Evolutionary conservation across 2,797 vertebrate species (phyloP), one percentile per base, ranked within the genome.

Genomic region (Pterois miles): DNA sequence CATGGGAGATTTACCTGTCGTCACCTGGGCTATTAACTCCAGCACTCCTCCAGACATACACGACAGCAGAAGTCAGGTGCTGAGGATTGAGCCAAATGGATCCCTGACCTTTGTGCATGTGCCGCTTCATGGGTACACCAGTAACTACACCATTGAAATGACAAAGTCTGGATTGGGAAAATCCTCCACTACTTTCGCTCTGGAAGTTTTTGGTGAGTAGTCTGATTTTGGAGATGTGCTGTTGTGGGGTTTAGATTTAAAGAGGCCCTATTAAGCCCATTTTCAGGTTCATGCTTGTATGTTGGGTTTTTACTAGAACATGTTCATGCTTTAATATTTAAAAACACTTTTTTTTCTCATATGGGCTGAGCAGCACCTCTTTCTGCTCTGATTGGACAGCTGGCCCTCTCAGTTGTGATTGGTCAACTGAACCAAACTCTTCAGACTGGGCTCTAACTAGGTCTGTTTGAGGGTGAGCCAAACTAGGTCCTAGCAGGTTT

Each of bases 151-250:
- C 0, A 38, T 95, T 5, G 81, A 86, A 56, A 54, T 95, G 38
- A 84, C 63, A 4, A 93, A 94, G 74, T 27, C 89, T 50, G 94
- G 93, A 53, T 6, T 81, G 8, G 8, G 4, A 0, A 40, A 20
- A 20, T 70, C 43, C 2, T 69, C 11, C 0, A 8, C 53, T 10
- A 50, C 12, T 5, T 94, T 95, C 76, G 86, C 65, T 12, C 90
- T 96, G 0, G 81, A 34, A 5, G 90, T 96, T 8, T 95, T 89
- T 79, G 93, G 95, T 96, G 69, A 94, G 93, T 90, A 57, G 5
- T 6, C 18, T 5, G 40, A 48, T 46, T 5, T 34, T 2, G 4
- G 4, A 38, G 31, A 38, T 11, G 0, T 53, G 11, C 13, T 48
- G 40, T n/a, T 66, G 12, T 63, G 10, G 6, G 12, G 2, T 34